These are phyloP conservation scores for Salticus scenicus DNA, from an alignment of 2,888 invertebrate species.

Conservation along the genomic window DNA sequence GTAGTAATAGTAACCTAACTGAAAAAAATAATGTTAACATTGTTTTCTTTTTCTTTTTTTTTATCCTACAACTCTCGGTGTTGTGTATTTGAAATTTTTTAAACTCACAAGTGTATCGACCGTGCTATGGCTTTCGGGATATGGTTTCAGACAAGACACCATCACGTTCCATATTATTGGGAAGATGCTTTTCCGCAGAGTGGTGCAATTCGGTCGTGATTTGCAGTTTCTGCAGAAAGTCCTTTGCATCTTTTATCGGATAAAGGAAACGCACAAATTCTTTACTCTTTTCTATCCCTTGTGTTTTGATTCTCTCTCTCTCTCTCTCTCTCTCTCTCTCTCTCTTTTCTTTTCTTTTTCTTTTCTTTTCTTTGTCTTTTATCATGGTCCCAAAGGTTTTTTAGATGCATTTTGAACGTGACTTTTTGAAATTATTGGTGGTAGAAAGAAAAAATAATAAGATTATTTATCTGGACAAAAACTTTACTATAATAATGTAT, in stretches of 20 bases:
- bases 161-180: conserved; percentile 47
- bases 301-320: conserved; percentile 2
- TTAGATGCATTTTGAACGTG: background rate
- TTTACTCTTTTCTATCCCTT: background rate
- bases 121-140: conserved; percentile 32
- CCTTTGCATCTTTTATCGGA: conserved; percentile 9
- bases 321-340: too few relatives aligned
- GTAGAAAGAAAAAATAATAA: too few relatives aligned
- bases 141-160: conserved; percentile 23
- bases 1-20: conserved; percentile 3
- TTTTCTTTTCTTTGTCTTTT: too few relatives aligned
- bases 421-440: background rate
- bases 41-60: background rate
- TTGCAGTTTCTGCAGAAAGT: background rate
- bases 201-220: background rate
- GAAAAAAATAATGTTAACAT: background rate
- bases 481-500: too few relatives aligned
- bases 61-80: background rate
- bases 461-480: too few relatives aligned
- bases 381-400: background rate
- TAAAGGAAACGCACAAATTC: background rate
- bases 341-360: too few relatives aligned
- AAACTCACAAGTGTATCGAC: conserved; percentile 27
- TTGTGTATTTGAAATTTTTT: background rate
- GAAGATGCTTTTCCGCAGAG: background rate